phyloP scores from a whole-genome alignment of 1,140 invertebrate genomes.

The Pachyrhynchus sulphureomaculatus region DNA sequence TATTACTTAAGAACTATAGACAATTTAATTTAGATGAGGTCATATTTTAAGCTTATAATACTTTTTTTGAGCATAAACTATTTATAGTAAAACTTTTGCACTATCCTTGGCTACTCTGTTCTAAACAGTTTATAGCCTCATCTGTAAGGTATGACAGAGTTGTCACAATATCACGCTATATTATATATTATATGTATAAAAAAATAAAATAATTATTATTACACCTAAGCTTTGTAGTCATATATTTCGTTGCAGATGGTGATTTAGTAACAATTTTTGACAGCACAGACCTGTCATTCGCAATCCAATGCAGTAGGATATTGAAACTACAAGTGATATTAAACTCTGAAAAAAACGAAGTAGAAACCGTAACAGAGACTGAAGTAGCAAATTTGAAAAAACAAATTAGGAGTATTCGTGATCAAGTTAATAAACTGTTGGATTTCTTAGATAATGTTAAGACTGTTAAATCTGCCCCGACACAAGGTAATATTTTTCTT shows the following conservation, averaged over 20 bases:
- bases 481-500: slow-evolving; percentile 16
- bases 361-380: slow-evolving; percentile 31
- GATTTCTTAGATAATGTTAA: slow-evolving; percentile 55
- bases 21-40: no score
- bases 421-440: slow-evolving; percentile 62
- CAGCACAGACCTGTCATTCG: slow-evolving; percentile 71
- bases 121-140: no score
- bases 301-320: slow-evolving; percentile 70
- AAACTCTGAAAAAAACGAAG: slow-evolving; percentile 45
- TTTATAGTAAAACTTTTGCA: no score
- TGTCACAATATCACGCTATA: no score
- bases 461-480: slow-evolving; percentile 9
- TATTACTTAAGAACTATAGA: no score
- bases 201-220: no score
- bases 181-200: no score
- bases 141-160: no score
- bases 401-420: slow-evolving; percentile 61
- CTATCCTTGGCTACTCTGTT: no score
- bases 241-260: slow-evolving; percentile 59
- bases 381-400: slow-evolving; percentile 57
- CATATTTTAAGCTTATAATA: no score
- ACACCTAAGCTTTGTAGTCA: no score
- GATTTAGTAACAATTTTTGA: slow-evolving; percentile 77
- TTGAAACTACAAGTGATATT: slow-evolving; percentile 67
- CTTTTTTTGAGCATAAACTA: no score